Evolutionary conservation across 2,888 invertebrate genomes (phyloP).

Genomic region (Euphydryas editha): DNA sequence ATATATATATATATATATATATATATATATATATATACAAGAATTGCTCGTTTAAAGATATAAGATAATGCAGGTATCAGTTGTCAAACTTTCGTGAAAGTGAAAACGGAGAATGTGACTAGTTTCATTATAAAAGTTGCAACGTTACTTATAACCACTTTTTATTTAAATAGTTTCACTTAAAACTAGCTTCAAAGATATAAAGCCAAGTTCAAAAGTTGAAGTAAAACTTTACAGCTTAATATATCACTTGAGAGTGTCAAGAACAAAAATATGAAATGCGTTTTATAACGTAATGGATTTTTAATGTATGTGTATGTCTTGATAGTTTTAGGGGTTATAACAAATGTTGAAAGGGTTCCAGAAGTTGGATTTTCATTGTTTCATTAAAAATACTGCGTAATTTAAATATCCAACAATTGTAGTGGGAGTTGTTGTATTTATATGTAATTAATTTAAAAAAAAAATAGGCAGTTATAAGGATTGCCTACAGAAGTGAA

Average conservation of each 20-base stretch:
- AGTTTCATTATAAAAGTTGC: not conserved
- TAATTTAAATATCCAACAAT: too few relatives aligned
- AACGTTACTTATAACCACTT: not conserved
- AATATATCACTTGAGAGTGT: slow-evolving; percentile 27
- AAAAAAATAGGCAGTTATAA: too few relatives aligned
- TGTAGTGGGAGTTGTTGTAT: too few relatives aligned
- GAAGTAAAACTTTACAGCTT: slow-evolving; percentile 6
- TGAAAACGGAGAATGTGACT: not conserved
- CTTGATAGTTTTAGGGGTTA: not conserved
- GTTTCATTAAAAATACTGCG: not conserved
- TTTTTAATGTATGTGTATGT: slow-evolving; percentile 23
- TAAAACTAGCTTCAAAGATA: not conserved
- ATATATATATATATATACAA: too few relatives aligned
- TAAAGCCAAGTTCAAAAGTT: slow-evolving; percentile 9
- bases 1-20: too few relatives aligned
- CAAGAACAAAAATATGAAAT: slow-evolving; percentile 13
- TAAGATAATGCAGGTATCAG: too few relatives aligned
- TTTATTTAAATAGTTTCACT: not conserved
- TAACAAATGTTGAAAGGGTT: not conserved
- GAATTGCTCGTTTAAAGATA: too few relatives aligned
- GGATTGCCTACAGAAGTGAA: too few relatives aligned
- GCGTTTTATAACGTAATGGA: slow-evolving; percentile 25
- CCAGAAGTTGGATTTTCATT: not conserved
- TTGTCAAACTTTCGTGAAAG: not conserved
- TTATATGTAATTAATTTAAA: too few relatives aligned